A percentile compares a stretch with the other conserved stretches of the same genome.
Evolutionary conservation across 2,113 vertebrate genomes (phyloP).

Genomic region (Nycticorax nycticorax): DNA sequence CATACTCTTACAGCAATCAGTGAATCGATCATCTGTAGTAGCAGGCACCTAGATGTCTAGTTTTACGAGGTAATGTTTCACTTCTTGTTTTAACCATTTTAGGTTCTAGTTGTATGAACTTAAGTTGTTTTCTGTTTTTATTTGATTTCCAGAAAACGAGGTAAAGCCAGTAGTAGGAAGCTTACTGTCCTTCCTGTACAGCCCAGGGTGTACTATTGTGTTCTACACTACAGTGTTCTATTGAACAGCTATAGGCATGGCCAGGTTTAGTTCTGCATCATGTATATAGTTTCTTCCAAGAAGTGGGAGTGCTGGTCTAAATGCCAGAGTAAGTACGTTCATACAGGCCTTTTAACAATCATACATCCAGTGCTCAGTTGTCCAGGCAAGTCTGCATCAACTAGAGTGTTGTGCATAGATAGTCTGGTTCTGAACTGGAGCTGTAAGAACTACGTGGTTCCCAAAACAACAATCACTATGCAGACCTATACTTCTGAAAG

Average conservation of each 20-base stretch:
- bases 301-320: background rate
- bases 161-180: background rate
- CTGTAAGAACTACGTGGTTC: background rate
- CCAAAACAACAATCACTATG: background rate
- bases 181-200: background rate
- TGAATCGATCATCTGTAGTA: background rate
- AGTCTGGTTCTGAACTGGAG: background rate
- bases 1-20: background rate
- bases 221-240: no score
- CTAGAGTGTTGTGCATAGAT: background rate
- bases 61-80: background rate
- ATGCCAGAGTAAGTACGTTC: background rate
- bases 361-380: background rate
- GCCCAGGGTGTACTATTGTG: background rate
- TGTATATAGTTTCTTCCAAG: background rate
- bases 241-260: background rate
- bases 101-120: background rate
- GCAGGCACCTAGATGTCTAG: background rate
- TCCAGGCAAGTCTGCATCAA: background rate
- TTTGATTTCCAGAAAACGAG: background rate
- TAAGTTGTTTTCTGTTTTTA: background rate
- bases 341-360: background rate
- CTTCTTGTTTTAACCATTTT: background rate
- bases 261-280: slow-evolving; percentile 16
- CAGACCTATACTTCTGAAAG: background rate